Percentiles rank a stretch among this genome's conserved stretches.
These are phyloP conservation scores for Tauraco erythrolophus DNA, from an alignment of 2,113 vertebrate genomes.

Conservation along the genomic window DNA sequence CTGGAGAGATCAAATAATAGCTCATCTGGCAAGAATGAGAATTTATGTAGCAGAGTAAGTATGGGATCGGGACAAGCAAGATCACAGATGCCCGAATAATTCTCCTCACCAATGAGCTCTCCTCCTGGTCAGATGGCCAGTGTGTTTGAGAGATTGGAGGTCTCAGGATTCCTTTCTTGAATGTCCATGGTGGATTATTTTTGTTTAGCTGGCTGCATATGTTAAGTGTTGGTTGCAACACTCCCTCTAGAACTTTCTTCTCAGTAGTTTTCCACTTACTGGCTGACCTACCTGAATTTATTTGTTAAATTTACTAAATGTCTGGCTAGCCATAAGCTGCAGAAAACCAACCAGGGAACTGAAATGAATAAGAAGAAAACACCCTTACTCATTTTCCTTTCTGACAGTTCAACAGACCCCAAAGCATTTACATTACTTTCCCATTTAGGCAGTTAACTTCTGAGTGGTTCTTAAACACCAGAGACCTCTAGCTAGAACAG, in stretches of 20 bases:
- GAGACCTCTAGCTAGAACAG: not conserved
- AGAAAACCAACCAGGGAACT: not conserved
- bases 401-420: not conserved
- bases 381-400: not conserved
- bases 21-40: not conserved
- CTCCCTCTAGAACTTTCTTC: not conserved
- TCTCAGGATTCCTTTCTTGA: not conserved
- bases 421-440: slow-evolving; percentile 24
- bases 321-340: not conserved
- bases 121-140: not conserved
- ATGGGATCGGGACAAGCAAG: not conserved
- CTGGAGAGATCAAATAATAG: not conserved
- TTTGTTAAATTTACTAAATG: not conserved
- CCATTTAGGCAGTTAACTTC: not conserved
- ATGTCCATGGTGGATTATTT: not conserved
- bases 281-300: not conserved
- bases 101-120: not conserved
- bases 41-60: not conserved
- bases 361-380: slow-evolving; percentile 6
- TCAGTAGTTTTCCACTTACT: not conserved
- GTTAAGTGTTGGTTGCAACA: not conserved
- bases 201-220: not conserved
- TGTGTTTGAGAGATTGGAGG: not conserved
- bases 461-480: not conserved
- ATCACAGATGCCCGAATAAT: not conserved